phyloP scores from a whole-genome alignment of 2,888 invertebrate genomes.

The Apeira syringaria region DNA sequence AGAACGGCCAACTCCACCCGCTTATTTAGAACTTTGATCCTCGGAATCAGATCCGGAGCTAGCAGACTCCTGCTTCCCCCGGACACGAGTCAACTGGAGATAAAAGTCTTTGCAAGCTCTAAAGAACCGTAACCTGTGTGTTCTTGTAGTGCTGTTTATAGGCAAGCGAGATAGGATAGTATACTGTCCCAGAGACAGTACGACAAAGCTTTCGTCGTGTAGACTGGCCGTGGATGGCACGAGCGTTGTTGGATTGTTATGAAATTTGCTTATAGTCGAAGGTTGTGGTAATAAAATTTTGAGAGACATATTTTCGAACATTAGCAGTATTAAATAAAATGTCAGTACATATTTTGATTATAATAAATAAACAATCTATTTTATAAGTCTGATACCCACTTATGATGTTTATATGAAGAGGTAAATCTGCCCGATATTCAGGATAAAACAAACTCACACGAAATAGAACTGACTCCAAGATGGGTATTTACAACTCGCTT shows the following conservation, averaged over 20 bases:
- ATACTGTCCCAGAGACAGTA: constrained; percentile 28
- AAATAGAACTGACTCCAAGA: constrained; percentile 51
- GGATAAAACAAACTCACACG: constrained; percentile 32
- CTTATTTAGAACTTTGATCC: constrained; percentile 78
- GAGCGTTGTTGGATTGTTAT: constrained; percentile 71
- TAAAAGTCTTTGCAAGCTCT: constrained; percentile 36
- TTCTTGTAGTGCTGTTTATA: constrained; percentile 52
- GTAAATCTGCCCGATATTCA: constrained; percentile 25
- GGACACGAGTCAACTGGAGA: constrained; percentile 57
- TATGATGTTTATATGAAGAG: constrained; percentile 45
- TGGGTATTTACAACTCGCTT: constrained; percentile 48
- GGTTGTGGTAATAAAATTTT: constrained; percentile 79
- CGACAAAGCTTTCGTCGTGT: constrained; percentile 56
- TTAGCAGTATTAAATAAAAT: constrained; percentile 70
- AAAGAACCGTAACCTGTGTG: constrained; percentile 42
- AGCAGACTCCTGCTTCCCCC: constrained; percentile 56
- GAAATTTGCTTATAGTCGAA: constrained; percentile 72
- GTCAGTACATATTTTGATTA: constrained; percentile 75
- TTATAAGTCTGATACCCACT: constrained; percentile 68
- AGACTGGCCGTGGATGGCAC: constrained; percentile 46
- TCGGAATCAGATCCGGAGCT: constrained; percentile 77
- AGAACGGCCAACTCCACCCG: constrained; percentile 84
- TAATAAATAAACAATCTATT: constrained; percentile 48
- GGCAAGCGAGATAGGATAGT: constrained; percentile 45
- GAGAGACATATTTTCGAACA: constrained; percentile 79